Evolutionary conservation across 2,888 invertebrate genomes (phyloP), one percentile per base, ranked within the genome.

Genomic region (Ophion obscuratus): DNA sequence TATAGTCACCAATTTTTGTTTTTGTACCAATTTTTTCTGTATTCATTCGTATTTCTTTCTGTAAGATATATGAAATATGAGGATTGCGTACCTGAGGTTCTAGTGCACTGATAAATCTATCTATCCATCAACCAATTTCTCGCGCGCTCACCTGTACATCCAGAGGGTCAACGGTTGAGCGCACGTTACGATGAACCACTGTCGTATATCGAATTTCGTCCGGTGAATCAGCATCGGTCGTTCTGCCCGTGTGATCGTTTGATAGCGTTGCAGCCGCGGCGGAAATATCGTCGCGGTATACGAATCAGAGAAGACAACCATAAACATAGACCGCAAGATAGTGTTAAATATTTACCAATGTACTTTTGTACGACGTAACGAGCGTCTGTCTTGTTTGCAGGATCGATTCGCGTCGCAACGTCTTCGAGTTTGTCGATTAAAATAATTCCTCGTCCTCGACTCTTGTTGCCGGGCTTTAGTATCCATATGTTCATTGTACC

Each of bases 291-390:
- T 40, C 40, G 40, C 40, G 40, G 40, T 40, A 40, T 7, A 40
- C 40, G 40, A 5, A 40, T 40, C 40, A 40, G 40, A 40, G 40
- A 9, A 9, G 40, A 9, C 6, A 9, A 40, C 40, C 7, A 40
- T 9, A 6, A 40, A 67, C 36, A n/a, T 11, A 27, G 17, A 3
- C 5, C 17, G 14, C 10, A 27, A 10, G 31, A 31, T 31, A 85
- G 71, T 53, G 53, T 53, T 53, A 53, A 11, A 53, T 47, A 83
- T 87, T 95, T 95, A 98, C 98, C 98, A 90, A 99, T 98, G 93
- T 99, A 99, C 94, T 99, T 99, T 94, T 99, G 99, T 14, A 99
- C 97, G 73, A 99, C 98, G 94, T 97, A 99, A 95, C 97, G 96
- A 92, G 96, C 95, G 92, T 97, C 97, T 44, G 91, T 89, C 85